Evolutionary conservation across 1,140 invertebrate genomes (phyloP), one percentile per base, ranked within the genome.

Genomic region (Drosophila mojavensis): DNA sequence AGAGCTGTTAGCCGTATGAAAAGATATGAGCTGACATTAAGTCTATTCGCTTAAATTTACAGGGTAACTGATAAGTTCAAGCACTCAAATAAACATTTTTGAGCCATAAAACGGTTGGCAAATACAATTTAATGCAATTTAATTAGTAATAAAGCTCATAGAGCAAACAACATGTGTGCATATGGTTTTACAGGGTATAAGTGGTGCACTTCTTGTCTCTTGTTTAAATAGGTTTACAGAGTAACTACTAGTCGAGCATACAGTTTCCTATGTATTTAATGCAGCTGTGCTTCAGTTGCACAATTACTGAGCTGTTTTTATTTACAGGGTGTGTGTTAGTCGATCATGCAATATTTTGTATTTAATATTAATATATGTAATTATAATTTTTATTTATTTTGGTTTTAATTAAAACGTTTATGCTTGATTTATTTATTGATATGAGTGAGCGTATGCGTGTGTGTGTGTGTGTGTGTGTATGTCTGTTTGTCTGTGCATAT

Each of bases 371-470:
- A 33, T 50, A 26, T 54, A 13, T 50, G 17, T 36, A 43, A 54
- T 55, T 39, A 39, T 39, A 39, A 39, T 45, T n/a, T 51, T 51
- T 53, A 58, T 65, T 59, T 48, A 28, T 45, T 59, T 59, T 68
- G 48, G 47, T 50, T 59, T 79, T 82, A 86, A 86, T 86, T 85
- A 64, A 76, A 85, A 71, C 63, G 59, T 75, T 66, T 79, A 56
- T 79, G 71, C 68, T 70, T 86, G 79, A 81, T 86, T 86, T 79
- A 76, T 81, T 58, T 33, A 74, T 58, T 39, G 60, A 47, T 64
- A 13, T 43, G 33, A 33, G 33, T 5, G 28, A 6, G 28, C 30
- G 30, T 24, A 26, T 4, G 51, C 6, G 5, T 30, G 28, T 53
- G 6, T 48, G 47, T 26, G 11, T 30, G 61, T 53, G 5, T 30